phyloP scores from a whole-genome alignment of 2,888 invertebrate genomes.

The Diplazon laetatorius region DNA sequence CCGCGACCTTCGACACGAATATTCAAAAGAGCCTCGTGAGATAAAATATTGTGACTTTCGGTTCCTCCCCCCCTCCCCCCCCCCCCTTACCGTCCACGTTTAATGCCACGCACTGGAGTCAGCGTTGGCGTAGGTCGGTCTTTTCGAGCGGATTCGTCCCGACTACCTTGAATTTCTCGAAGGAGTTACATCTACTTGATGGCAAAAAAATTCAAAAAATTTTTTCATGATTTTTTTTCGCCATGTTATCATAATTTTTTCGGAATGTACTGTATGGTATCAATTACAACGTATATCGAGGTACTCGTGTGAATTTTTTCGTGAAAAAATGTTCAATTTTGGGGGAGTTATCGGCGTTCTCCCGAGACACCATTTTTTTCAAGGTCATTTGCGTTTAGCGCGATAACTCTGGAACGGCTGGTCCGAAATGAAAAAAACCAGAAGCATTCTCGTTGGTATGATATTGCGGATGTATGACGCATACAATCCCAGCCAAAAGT shows the following conservation, averaged over 20 bases:
- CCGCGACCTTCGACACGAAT: slow-evolving; percentile 25
- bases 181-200: no score
- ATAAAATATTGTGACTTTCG: slow-evolving; percentile 8
- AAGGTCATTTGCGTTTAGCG: no score
- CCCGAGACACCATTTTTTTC: no score
- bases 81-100: slow-evolving; percentile 3
- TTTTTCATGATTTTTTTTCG: neutral
- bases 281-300: no score
- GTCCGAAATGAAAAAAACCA: no score
- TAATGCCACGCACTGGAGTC: slow-evolving; percentile 64
- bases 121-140: slow-evolving; percentile 72
- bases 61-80: neutral
- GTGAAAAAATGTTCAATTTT: slow-evolving; percentile 12
- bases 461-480: no score
- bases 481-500: no score
- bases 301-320: slow-evolving; percentile 2
- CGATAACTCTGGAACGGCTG: no score
- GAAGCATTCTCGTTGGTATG: no score
- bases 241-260: neutral
- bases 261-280: neutral
- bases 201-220: no score
- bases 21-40: slow-evolving; percentile 6
- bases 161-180: no score
- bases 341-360: no score
- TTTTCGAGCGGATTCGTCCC: slow-evolving; percentile 30